phyloP scores from a whole-genome alignment of 2,113 vertebrate genomes.

The Brienomyrus longianalis region DNA sequence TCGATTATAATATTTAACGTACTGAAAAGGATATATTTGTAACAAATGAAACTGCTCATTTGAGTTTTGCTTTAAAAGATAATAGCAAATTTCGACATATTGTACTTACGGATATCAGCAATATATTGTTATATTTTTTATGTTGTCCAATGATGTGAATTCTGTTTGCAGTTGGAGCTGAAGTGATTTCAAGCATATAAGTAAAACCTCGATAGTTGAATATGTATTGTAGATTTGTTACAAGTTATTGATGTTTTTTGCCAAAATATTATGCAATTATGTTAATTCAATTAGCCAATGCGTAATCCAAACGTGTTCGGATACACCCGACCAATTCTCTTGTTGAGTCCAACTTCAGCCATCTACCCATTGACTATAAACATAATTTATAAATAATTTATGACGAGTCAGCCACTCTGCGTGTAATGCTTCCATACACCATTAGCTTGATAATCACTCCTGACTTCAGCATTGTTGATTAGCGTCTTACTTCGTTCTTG shows the following conservation, averaged over 20 bases:
- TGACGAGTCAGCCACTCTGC: background rate
- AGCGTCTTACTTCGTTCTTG: background rate
- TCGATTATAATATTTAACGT: background rate
- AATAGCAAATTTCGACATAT: background rate
- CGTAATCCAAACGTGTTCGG: background rate
- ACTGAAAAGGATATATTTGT: background rate
- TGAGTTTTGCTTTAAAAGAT: background rate
- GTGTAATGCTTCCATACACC: background rate
- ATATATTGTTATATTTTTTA: background rate
- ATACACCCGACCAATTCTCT: background rate
- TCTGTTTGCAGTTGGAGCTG: background rate
- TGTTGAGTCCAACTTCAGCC: background rate
- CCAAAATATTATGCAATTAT: background rate
- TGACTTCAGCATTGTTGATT: background rate
- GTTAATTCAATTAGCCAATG: background rate
- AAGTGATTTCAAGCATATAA: background rate
- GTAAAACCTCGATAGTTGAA: background rate
- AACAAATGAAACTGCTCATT: background rate
- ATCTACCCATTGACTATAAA: background rate
- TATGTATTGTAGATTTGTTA: background rate
- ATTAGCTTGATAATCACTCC: background rate
- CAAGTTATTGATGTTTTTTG: background rate
- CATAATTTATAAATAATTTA: background rate
- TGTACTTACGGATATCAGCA: background rate
- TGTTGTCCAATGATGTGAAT: background rate